Conservation (phyloP, 2,113 vertebrate genomes). For the Suncus etruscus region DNA sequence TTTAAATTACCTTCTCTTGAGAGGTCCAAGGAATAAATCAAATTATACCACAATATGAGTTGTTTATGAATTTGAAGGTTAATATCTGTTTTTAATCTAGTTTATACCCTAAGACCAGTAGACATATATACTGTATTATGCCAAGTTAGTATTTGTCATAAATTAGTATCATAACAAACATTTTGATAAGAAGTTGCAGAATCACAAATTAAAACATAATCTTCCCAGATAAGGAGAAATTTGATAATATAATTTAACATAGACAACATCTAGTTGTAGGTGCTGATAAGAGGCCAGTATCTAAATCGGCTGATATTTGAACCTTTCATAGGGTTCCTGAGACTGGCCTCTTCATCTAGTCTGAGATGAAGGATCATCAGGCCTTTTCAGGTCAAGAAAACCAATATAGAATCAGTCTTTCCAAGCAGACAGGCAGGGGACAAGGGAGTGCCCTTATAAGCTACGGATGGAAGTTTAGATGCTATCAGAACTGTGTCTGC, state of each 20-base stretch:
- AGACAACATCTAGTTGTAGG: constrained; percentile 9
- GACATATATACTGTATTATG: neutral
- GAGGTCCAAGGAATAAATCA: neutral
- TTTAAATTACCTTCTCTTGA: neutral
- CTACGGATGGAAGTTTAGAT: neutral
- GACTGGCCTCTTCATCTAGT: constrained; percentile 50
- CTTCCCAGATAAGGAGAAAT: constrained; percentile 25
- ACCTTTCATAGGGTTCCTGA: constrained; percentile 42
- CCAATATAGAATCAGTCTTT: constrained; percentile 27
- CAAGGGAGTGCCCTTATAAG: neutral
- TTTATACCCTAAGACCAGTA: neutral
- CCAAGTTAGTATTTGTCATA: constrained; percentile 19
- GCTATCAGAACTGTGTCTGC: neutral
- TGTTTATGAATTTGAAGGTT: neutral
- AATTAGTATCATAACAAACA: neutral
- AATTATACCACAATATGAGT: neutral
- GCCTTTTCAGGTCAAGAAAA: constrained; percentile 48
- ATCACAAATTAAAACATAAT: constrained; percentile 41
- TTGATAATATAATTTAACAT: neutral
- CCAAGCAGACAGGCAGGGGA: neutral
- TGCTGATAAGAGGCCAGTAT: constrained; percentile 38
- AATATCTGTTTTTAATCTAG: neutral
- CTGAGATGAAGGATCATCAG: constrained; percentile 55
- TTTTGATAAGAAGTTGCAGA: constrained; percentile 35
- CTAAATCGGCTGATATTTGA: constrained; percentile 27